Evolutionary conservation across 2,113 vertebrate species (phyloP).

Genomic region (Progne subis): DNA sequence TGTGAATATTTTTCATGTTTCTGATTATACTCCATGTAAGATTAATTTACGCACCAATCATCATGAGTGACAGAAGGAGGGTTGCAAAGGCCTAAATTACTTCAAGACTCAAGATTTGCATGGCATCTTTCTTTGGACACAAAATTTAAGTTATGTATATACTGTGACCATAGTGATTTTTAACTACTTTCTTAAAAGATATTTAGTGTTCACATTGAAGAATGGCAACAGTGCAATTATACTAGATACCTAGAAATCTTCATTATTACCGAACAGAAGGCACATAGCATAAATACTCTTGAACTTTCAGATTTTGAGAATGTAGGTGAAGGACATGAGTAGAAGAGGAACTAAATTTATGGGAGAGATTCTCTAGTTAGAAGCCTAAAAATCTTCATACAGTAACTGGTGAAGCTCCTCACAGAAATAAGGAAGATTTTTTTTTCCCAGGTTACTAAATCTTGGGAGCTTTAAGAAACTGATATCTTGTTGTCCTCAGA

Average conservation of each 20-base stretch:
- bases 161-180: background rate
- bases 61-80: background rate
- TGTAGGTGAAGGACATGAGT: fast-evolving
- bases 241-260: background rate
- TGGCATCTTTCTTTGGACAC: background rate
- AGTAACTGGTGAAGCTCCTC: background rate
- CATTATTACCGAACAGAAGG: background rate
- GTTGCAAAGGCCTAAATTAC: background rate
- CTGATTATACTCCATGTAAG: background rate
- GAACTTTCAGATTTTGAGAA: background rate
- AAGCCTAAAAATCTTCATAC: background rate
- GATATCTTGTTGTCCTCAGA: background rate
- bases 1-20: background rate
- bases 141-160: background rate
- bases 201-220: background rate
- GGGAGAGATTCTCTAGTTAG: background rate
- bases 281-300: background rate
- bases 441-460: background rate
- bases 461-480: background rate
- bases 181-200: background rate
- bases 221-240: background rate
- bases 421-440: background rate
- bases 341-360: background rate
- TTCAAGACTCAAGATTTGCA: background rate
- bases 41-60: background rate